A percentile compares a stretch with the other conserved stretches of the same genome.
Evolutionary conservation across 2,797 vertebrate species (phyloP).

Genomic region (Sebastes ruberrimus): DNA sequence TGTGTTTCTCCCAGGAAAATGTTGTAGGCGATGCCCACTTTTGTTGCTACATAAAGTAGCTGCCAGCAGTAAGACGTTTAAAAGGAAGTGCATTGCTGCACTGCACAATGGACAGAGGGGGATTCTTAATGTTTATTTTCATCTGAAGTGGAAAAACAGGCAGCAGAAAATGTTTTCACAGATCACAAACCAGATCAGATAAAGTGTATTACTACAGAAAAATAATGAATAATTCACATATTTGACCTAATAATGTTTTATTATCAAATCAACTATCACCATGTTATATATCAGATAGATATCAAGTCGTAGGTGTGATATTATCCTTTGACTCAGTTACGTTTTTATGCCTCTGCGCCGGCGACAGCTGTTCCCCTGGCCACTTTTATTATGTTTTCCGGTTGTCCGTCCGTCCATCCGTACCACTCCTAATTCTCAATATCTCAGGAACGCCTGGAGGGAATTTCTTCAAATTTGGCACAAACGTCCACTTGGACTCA

Average conservation of each 20-base stretch:
- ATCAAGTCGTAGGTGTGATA: not conserved
- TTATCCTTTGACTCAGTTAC: not conserved
- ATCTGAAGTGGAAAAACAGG: not conserved
- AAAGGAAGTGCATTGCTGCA: constrained; percentile 1
- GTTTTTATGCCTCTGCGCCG: not conserved
- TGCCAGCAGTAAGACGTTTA: constrained; percentile 23
- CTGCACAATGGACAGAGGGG: constrained; percentile 12
- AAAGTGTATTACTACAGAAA: not conserved
- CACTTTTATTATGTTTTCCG: too few species aligned
- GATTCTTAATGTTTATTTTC: constrained; percentile 10
- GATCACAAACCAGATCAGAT: not conserved
- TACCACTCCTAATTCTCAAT: too few species aligned
- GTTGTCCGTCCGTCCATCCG: too few species aligned
- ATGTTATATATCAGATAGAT: not conserved
- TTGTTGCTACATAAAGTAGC: constrained; percentile 32
- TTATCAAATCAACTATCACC: not conserved
- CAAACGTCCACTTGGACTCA: too few species aligned
- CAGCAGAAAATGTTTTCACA: not conserved
- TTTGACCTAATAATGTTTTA: not conserved
- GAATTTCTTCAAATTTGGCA: too few species aligned
- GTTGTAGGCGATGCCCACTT: constrained; percentile 47
- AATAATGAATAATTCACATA: not conserved
- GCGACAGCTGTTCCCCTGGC: too few species aligned
- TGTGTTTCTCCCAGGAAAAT: constrained; percentile 36
- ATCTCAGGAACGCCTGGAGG: too few species aligned